phyloP scores from a whole-genome alignment of 2,888 invertebrate genomes.

The Elegia similella region DNA sequence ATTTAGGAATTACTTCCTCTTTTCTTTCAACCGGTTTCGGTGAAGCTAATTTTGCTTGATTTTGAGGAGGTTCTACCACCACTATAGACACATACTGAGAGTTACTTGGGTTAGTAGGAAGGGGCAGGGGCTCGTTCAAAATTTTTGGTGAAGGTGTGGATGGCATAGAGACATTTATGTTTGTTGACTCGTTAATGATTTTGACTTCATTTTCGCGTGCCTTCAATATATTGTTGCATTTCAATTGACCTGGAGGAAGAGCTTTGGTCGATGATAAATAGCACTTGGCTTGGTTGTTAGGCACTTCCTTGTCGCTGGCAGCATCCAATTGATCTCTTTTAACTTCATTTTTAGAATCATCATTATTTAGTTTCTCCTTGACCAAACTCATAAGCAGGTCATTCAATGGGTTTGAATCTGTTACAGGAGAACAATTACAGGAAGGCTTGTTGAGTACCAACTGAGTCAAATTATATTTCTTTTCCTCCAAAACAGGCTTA shows the following conservation, averaged over 20 bases:
- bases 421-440: conserved; percentile 71
- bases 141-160: conserved; percentile 76
- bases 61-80: conserved; percentile 69
- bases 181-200: conserved; percentile 70
- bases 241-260: conserved; percentile 94
- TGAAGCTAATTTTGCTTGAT: conserved; percentile 58
- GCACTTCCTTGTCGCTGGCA: conserved; percentile 79
- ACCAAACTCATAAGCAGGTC: conserved; percentile 76
- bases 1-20: conserved; percentile 76
- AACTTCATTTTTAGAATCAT: conserved; percentile 84
- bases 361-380: conserved; percentile 81
- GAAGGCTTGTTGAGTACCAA: conserved; percentile 68
- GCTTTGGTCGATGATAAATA: conserved; percentile 85
- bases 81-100: conserved; percentile 78
- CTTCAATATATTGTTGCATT: conserved; percentile 95
- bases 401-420: conserved; percentile 72
- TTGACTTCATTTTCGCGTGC: conserved; percentile 83
- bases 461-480: conserved; percentile 69
- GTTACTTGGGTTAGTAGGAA: conserved; percentile 61
- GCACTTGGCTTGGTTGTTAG: conserved; percentile 86
- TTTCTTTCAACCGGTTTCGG: conserved; percentile 76
- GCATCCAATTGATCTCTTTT: conserved; percentile 78
- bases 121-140: conserved; percentile 76
- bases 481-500: conserved; percentile 59
- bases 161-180: conserved; percentile 69